Percentiles rank a stretch among this genome's conserved stretches.
Evolutionary conservation across 2,797 vertebrate genomes (phyloP).

Genomic region (Trachops cirrhosus): DNA sequence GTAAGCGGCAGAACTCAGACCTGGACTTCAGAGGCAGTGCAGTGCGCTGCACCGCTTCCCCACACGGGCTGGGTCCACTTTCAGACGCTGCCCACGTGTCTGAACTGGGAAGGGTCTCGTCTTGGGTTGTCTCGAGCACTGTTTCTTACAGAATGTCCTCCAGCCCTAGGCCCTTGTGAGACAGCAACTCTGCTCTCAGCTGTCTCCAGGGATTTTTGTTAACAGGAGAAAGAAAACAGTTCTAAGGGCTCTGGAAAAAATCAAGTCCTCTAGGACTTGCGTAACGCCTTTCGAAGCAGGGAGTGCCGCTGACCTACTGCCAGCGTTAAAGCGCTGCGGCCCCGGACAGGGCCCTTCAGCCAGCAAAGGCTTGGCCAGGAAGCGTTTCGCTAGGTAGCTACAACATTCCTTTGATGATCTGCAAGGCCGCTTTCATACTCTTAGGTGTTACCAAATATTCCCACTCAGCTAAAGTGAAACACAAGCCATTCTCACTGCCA

Average conservation of each 20-base stretch:
- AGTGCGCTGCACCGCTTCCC: neutral
- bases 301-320: neutral
- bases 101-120: neutral
- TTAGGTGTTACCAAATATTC: neutral
- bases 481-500: neutral
- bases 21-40: neutral
- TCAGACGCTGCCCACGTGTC: neutral
- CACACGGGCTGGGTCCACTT: neutral
- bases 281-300: neutral
- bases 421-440: neutral
- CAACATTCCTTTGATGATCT: neutral
- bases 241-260: neutral
- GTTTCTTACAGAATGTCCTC: neutral
- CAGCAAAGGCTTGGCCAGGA: neutral
- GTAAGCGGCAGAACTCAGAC: neutral
- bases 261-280: neutral
- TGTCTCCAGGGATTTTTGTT: neutral
- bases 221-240: neutral
- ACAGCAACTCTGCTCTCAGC: neutral
- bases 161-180: neutral
- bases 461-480: neutral
- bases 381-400: neutral
- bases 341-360: neutral
- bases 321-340: neutral
- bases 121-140: neutral